phyloP scores from a whole-genome alignment of 2,797 vertebrate species.

The Acanthurus lineatus region DNA sequence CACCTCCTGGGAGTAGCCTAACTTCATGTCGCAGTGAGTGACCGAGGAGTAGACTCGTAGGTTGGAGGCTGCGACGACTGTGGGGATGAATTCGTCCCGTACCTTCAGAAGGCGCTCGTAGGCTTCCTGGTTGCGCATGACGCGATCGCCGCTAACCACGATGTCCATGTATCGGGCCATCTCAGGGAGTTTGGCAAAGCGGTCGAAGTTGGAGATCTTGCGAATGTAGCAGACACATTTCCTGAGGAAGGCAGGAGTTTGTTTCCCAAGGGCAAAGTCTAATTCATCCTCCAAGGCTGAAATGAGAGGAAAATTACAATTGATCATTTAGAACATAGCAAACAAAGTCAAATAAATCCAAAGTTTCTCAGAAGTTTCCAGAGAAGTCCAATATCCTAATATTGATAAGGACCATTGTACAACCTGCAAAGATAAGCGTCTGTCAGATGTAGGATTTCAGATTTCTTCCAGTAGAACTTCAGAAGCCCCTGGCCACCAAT shows the following conservation, averaged over 20 bases:
- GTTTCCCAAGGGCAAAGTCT: constrained; percentile 98
- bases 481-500: constrained; percentile 65
- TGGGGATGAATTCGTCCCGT: constrained; percentile 98
- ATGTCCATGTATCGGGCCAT: constrained; percentile 98
- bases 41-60: constrained; percentile 97
- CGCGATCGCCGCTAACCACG: constrained; percentile 87
- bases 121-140: constrained; percentile 94
- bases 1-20: constrained; percentile 97
- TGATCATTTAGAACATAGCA: too few species aligned
- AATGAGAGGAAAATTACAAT: constrained; percentile 44
- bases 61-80: constrained; percentile 95
- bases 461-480: constrained; percentile 48
- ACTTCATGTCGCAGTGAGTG: constrained; percentile 99
- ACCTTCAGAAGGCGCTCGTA: constrained; percentile 96
- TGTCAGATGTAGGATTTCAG: constrained; percentile 45
- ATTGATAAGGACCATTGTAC: constrained; percentile 4
- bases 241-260: constrained; percentile 97
- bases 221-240: constrained; percentile 99
- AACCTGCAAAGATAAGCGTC: constrained; percentile 32
- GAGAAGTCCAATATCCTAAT: not conserved
- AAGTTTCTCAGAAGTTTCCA: not conserved
- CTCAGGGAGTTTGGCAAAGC: constrained; percentile 95
- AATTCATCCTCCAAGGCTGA: constrained; percentile 97
- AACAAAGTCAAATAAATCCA: not conserved
- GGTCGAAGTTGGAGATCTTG: constrained; percentile 98